phyloP scores from a whole-genome alignment of 2,113 vertebrate species.

The Oophaga pumilio region DNA sequence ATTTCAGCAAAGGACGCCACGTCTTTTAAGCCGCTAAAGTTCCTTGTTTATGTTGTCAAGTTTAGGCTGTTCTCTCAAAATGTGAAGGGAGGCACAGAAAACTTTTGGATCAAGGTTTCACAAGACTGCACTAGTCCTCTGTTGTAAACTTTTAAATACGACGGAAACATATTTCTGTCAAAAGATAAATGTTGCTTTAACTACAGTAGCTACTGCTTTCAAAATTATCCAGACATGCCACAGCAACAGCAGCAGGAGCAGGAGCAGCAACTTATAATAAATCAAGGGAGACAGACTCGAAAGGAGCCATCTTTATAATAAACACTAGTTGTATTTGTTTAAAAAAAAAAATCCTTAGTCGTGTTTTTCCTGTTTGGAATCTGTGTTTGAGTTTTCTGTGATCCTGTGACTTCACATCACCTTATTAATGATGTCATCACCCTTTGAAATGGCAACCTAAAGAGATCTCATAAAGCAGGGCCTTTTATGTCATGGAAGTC shows the following conservation, averaged over 20 bases:
- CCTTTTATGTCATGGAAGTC: constrained; percentile 66
- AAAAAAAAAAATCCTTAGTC: constrained; percentile 70
- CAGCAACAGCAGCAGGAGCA: constrained; percentile 71
- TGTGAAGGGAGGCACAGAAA: constrained; percentile 72
- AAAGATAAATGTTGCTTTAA: constrained; percentile 54
- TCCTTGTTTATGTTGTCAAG: constrained; percentile 76
- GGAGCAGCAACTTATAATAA: constrained; percentile 71
- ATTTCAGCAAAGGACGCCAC: constrained; percentile 88
- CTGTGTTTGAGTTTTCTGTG: constrained; percentile 67
- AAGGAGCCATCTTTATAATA: constrained; percentile 74
- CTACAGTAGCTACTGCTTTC: constrained; percentile 72
- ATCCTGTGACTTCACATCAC: constrained; percentile 71
- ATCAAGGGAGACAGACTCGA: constrained; percentile 68
- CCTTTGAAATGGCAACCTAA: constrained; percentile 66
- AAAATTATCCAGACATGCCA: constrained; percentile 72
- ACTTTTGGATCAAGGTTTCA: constrained; percentile 75
- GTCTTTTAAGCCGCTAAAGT: constrained; percentile 81
- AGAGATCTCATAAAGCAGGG: constrained; percentile 68
- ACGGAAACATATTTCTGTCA: constrained; percentile 70
- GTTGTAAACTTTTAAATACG: constrained; percentile 67
- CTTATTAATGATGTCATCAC: constrained; percentile 66
- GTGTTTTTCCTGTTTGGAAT: constrained; percentile 70
- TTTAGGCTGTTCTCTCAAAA: constrained; percentile 77
- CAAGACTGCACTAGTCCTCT: constrained; percentile 66
- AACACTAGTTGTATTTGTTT: constrained; percentile 75